Conservation (phyloP, 1,140 invertebrate species). For the Drosophila leontia region DNA sequence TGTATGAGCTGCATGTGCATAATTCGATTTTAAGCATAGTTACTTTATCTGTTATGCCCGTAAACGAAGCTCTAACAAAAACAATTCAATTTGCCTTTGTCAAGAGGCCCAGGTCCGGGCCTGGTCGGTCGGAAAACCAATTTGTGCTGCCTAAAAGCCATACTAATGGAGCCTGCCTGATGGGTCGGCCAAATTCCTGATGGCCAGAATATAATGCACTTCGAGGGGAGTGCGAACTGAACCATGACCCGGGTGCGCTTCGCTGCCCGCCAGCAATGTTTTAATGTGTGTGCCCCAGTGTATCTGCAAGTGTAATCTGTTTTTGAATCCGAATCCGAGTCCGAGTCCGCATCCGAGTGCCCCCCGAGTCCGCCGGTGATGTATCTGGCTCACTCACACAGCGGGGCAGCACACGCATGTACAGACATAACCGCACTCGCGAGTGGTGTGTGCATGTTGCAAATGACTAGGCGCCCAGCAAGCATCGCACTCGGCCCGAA, state of each 20-base stretch:
- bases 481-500: slow-evolving; percentile 29
- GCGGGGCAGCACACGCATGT: slow-evolving; percentile 19
- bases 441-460: slow-evolving; percentile 77
- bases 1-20: slow-evolving; percentile 56
- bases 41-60: slow-evolving; percentile 32
- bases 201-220: slow-evolving; percentile 11
- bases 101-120: slow-evolving; percentile 16
- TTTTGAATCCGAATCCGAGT: slow-evolving; percentile 19
- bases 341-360: slow-evolving; percentile 6
- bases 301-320: slow-evolving; percentile 76
- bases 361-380: slow-evolving; percentile 18
- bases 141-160: slow-evolving; percentile 59
- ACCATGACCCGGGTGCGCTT: slow-evolving; percentile 70
- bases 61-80: slow-evolving; percentile 16
- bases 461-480: slow-evolving; percentile 77
- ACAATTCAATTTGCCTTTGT: slow-evolving; percentile 65
- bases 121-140: slow-evolving; percentile 42
- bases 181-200: slow-evolving; percentile 4
- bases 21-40: slow-evolving; percentile 58
- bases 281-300: slow-evolving; percentile 45
- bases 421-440: slow-evolving; percentile 41
- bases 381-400: slow-evolving; percentile 44
- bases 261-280: slow-evolving; percentile 69
- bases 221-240: slow-evolving; percentile 42
- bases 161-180: slow-evolving; percentile 29